phyloP scores from a whole-genome alignment of 2,888 invertebrate genomes.

The Ischnura elegans region DNA sequence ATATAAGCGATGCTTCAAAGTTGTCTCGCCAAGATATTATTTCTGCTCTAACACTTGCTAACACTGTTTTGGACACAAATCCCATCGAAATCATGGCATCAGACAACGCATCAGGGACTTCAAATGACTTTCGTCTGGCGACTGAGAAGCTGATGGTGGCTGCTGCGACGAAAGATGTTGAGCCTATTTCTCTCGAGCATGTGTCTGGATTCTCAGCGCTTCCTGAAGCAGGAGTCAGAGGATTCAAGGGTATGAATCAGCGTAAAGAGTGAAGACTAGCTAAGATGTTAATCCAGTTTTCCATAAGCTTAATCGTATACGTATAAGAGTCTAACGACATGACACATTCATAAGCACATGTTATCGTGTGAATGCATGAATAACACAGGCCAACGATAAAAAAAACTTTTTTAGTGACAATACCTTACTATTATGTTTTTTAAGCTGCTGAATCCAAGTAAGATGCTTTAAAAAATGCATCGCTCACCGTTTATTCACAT shows the following conservation, averaged over 20 bases:
- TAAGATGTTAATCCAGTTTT: no score
- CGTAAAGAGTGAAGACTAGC: no score
- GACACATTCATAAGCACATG: no score
- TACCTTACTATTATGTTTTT: no score
- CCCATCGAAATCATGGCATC: not conserved
- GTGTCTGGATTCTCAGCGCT: not conserved
- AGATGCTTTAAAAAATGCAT: no score
- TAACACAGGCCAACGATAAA: no score
- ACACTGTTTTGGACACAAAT: not conserved
- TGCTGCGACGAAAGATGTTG: not conserved
- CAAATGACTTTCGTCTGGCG: not conserved
- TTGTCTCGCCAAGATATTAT: not conserved
- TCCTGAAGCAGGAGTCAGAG: not conserved
- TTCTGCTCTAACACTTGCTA: not conserved
- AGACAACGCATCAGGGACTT: not conserved
- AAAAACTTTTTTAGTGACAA: no score
- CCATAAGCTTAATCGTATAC: no score
- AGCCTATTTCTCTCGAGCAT: not conserved
- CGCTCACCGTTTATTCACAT: no score
- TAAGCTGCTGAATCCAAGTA: no score
- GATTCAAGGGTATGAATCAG: not conserved
- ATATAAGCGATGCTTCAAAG: not conserved
- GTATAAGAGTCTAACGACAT: no score
- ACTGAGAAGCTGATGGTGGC: not conserved
- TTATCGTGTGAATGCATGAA: no score